Base-by-base conservation (phyloP, 2,797 vertebrate genomes). In the Todus mexicanus region DNA sequence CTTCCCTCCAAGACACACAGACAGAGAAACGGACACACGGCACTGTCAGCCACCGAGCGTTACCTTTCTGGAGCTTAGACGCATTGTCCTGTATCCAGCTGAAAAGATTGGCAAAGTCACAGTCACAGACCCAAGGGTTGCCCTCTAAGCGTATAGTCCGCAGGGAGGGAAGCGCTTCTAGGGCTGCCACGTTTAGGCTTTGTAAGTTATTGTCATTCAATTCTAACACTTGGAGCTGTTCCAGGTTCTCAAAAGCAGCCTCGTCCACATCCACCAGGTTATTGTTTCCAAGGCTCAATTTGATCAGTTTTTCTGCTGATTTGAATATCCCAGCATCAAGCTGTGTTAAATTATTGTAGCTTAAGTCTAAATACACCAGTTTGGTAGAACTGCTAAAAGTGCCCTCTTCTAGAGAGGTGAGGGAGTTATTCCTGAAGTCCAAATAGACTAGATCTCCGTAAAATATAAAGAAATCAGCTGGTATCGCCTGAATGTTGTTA, bases 81-180 rank as follows among this genome's bases (percentile, higher is more conserved):
- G 96, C 98, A 93, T 99, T 99, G 94, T 99, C 98, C 97, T 98
- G 98, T 60, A 99, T 98, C 99, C 99, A 99, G 84, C 97, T 94
- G 93, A 99, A 99, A 77, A 99, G 98, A 91, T 97, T 98, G 96
- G 99, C 98, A 96, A 99, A 99, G 95, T 98, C 98, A 95, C 99
- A 99, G 97, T 99, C 99, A 84, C 99, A 99, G 45, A 99, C 97
- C 99, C 99, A 99, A 5, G 99, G 99, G 97, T 99, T 99, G 87
- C 99, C 99, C 95, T 99, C 99, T 35, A 99, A 95, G 92, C 98
- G 98, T 78, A 99, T 96, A n/a, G 98, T 96, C 93, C 99, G 97
- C 81, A 99, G 97, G 47, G 99, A 99, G 81, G 99, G 98, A 91
- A 99, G 97, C 38, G 98, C 98, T 86, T 98, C 98, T 81, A 99